Percentiles rank a stretch among this genome's conserved stretches.
Conservation (phyloP, 2,113 vertebrate species). For the Casuarius casuarius region DNA sequence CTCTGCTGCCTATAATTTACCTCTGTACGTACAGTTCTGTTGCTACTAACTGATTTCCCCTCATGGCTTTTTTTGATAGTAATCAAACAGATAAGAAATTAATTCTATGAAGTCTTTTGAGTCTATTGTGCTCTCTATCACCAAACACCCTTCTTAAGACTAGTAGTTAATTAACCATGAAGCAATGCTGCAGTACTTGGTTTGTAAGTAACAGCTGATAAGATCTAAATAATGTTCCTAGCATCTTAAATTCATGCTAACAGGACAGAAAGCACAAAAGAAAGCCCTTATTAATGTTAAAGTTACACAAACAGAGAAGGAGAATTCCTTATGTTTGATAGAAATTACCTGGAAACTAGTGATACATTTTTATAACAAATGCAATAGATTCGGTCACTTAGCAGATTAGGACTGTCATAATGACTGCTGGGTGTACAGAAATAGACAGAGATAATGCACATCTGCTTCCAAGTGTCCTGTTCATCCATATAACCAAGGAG, state of each 20-base stretch:
- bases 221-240: neutral
- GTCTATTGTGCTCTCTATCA: neutral
- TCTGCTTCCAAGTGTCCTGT: neutral
- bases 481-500: neutral
- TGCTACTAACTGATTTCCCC: neutral
- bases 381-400: accelerated
- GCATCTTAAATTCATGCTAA: neutral
- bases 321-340: neutral
- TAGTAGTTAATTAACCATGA: neutral
- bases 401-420: neutral
- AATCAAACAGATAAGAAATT: neutral
- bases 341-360: neutral
- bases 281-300: neutral
- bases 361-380: neutral
- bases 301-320: neutral
- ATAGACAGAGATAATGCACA: neutral
- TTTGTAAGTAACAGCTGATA: neutral
- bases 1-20: neutral
- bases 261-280: neutral
- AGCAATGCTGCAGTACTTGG: neutral
- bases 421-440: neutral
- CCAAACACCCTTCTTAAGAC: neutral
- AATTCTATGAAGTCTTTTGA: neutral
- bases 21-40: neutral
- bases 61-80: neutral